Evolutionary conservation across 2,113 vertebrate genomes (phyloP).

Genomic region (Phycodurus eques): DNA sequence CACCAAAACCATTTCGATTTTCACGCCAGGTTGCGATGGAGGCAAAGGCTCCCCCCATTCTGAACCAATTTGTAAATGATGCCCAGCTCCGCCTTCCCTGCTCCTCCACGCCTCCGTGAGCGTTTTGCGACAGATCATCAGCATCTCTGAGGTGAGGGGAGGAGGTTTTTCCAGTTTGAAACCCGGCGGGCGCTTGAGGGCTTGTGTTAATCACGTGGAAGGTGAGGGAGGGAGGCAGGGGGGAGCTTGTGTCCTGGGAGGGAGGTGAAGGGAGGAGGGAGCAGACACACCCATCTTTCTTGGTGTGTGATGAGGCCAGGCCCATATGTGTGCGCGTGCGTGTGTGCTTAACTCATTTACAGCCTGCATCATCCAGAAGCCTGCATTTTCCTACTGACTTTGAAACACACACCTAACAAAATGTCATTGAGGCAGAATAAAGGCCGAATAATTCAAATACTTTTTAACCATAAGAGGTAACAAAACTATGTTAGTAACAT

Average conservation of each 20-base stretch:
- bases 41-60: constrained; percentile 34
- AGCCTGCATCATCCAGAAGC: constrained; percentile 20
- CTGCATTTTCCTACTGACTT: not conserved
- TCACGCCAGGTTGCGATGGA: constrained; percentile 31
- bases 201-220: constrained; percentile 52
- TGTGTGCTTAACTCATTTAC: constrained; percentile 25
- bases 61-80: constrained; percentile 50
- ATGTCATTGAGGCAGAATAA: no score
- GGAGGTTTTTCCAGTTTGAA: not conserved
- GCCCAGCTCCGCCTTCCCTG: constrained; percentile 42
- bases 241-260: not conserved
- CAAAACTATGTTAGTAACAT: no score
- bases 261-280: constrained; percentile 28
- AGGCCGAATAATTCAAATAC: no score
- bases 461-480: no score
- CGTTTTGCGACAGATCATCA: constrained; percentile 10
- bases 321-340: constrained; percentile 23
- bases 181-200: constrained; percentile 22
- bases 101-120: constrained; percentile 30
- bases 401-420: no score
- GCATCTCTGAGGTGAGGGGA: constrained; percentile 3
- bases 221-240: constrained; percentile 24
- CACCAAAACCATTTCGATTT: constrained; percentile 15
- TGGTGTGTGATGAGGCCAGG: constrained; percentile 28
- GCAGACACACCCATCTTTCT: constrained; percentile 49